Evolutionary conservation across 2,797 vertebrate species (phyloP).

Genomic region (Propithecus deckenii): DNA sequence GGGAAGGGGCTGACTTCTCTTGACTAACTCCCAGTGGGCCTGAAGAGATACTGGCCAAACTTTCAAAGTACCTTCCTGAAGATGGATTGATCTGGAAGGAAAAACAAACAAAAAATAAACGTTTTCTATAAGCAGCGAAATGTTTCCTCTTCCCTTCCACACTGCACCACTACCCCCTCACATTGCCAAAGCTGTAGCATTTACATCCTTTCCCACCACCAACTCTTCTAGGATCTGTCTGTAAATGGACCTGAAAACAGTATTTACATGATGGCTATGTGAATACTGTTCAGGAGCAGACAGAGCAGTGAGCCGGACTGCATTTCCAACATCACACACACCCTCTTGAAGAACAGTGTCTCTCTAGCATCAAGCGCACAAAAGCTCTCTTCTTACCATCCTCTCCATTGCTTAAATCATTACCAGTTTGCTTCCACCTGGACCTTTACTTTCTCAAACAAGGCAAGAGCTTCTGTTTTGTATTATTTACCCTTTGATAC

Average conservation of each 20-base stretch:
- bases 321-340: fast-evolving
- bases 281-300: neutral
- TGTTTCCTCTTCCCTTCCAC: neutral
- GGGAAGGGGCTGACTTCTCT: neutral
- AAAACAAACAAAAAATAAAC: slow-evolving; percentile 7
- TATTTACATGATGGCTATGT: neutral
- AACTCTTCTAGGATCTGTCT: neutral
- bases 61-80: neutral
- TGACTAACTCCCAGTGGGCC: neutral
- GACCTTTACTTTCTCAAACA: neutral
- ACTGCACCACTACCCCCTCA: fast-evolving
- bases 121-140: neutral
- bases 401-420: neutral
- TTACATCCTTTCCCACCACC: neutral
- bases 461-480: neutral
- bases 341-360: neutral
- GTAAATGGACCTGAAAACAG: neutral
- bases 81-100: slow-evolving; percentile 50
- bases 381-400: neutral
- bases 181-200: neutral
- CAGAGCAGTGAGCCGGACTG: neutral
- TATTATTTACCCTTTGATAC: neutral
- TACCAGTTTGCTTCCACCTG: neutral
- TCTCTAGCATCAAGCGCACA: neutral
- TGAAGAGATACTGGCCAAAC: neutral